Conservation (phyloP, 1,140 invertebrate genomes). For the Solen grandis region DNA sequence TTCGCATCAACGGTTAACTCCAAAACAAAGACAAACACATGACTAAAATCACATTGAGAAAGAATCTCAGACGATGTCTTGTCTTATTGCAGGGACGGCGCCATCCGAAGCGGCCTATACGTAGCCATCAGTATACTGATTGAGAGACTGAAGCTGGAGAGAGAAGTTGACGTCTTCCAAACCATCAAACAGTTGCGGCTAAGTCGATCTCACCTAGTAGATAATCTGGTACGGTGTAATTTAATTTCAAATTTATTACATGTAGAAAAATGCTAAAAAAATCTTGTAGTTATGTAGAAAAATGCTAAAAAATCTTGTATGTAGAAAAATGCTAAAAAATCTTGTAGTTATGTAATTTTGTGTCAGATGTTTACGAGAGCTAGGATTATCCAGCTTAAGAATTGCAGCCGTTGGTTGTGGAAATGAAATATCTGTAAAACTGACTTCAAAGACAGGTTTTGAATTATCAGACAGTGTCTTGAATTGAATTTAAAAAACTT, state of each 20-base stretch:
- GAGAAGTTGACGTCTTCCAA: constrained; percentile 64
- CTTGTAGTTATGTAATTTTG: neutral
- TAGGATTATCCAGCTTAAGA: no score
- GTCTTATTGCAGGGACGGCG: constrained; percentile 64
- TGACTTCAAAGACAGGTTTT: no score
- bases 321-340: neutral
- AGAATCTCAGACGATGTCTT: no score
- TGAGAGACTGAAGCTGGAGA: constrained; percentile 59
- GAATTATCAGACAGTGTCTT: no score
- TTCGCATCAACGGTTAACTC: no score
- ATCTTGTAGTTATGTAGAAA: neutral
- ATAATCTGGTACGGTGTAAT: constrained; percentile 53
- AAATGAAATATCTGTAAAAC: no score
- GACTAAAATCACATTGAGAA: no score
- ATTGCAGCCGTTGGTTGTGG: no score
- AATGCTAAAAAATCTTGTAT: neutral
- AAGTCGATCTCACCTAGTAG: constrained; percentile 55
- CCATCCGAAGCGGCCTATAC: constrained; percentile 59
- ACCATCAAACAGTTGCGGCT: constrained; percentile 61
- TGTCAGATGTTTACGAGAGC: no score
- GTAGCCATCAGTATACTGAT: constrained; percentile 61
- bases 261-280: neutral
- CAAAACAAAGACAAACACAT: no score
- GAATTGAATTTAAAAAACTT: no score
- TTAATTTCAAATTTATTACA: neutral